These are phyloP conservation scores for Itoplectis maculator DNA, from an alignment of 2,888 invertebrate species.

Conservation along the genomic window DNA sequence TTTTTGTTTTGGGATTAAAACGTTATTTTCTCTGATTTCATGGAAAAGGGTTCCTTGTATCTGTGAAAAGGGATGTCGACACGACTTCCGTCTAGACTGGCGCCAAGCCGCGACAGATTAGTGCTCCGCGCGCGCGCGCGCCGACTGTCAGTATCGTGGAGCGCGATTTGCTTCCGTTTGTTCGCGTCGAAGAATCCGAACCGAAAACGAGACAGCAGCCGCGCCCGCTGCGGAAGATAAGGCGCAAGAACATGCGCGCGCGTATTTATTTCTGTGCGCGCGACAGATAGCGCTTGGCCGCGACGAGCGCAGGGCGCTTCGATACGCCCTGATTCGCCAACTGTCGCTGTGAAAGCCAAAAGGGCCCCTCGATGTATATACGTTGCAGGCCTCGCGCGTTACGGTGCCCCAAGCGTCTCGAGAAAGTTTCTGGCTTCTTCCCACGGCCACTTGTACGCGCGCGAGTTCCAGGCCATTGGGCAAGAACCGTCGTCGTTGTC, in stretches of 20 bases:
- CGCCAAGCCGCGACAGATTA: conserved; percentile 67
- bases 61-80: conserved; percentile 3
- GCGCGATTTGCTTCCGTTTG: conserved; percentile 52
- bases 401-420: conserved; percentile 33
- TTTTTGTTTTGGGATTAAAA: neutral
- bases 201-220: conserved; percentile 13
- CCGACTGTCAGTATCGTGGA: conserved; percentile 24
- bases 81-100: conserved; percentile 68
- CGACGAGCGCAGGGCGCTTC: conserved; percentile 17
- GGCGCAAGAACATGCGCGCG: conserved; percentile 10
- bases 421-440: conserved; percentile 75
- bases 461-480: conserved; percentile 77
- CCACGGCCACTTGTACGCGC: conserved; percentile 75
- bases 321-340: conserved; percentile 25
- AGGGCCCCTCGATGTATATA: neutral
- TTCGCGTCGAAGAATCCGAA: conserved; percentile 8
- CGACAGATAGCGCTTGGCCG: too few species aligned
- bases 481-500: conserved; percentile 72
- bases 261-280: conserved; percentile 18
- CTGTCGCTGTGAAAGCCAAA: conserved; percentile 33
- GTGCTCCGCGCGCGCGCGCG: too few species aligned
- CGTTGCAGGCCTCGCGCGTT: conserved; percentile 5
- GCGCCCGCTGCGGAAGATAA: conserved; percentile 48
- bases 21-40: neutral
- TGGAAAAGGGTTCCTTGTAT: neutral